phyloP scores from a whole-genome alignment of 2,888 invertebrate genomes.

The Carabus problematicus region DNA sequence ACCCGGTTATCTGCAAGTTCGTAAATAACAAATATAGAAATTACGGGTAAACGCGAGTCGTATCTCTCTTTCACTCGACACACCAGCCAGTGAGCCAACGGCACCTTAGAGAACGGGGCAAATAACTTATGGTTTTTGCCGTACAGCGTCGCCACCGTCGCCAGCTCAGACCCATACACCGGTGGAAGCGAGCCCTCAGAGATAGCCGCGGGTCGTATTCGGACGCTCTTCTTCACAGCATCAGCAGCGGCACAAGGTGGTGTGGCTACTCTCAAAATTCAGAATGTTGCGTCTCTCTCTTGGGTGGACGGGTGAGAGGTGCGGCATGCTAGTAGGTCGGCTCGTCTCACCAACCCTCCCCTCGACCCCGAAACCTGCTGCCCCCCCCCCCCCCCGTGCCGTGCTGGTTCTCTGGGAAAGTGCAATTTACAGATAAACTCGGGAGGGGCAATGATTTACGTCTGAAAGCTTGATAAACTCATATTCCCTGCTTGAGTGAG shows the following conservation, averaged over 20 bases:
- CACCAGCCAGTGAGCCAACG: slow-evolving; percentile 36
- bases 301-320: slow-evolving; percentile 41
- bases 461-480: slow-evolving; percentile 69
- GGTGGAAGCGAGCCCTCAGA: slow-evolving; percentile 42
- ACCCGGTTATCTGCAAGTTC: slow-evolving; percentile 48
- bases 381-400: slow-evolving; percentile 48
- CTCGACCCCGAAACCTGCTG: slow-evolving; percentile 49
- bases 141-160: slow-evolving; percentile 6
- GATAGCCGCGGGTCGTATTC: slow-evolving; percentile 5
- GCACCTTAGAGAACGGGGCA: slow-evolving; percentile 48
- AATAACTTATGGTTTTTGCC: slow-evolving; percentile 49
- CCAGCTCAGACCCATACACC: neutral
- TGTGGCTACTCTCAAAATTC: slow-evolving; percentile 26
- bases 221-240: too few relatives aligned
- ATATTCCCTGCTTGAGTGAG: slow-evolving; percentile 62
- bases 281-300: slow-evolving; percentile 8
- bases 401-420: slow-evolving; percentile 62
- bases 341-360: slow-evolving; percentile 48
- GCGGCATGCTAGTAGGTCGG: neutral
- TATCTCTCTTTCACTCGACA: slow-evolving; percentile 46
- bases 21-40: slow-evolving; percentile 51
- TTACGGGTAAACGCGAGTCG: slow-evolving; percentile 45
- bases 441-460: slow-evolving; percentile 69
- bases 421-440: slow-evolving; percentile 71
- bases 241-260: neutral